Evolutionary conservation across 2,888 invertebrate genomes (phyloP), one percentile per base, ranked within the genome.

Genomic region (Ernsta delagoae): DNA sequence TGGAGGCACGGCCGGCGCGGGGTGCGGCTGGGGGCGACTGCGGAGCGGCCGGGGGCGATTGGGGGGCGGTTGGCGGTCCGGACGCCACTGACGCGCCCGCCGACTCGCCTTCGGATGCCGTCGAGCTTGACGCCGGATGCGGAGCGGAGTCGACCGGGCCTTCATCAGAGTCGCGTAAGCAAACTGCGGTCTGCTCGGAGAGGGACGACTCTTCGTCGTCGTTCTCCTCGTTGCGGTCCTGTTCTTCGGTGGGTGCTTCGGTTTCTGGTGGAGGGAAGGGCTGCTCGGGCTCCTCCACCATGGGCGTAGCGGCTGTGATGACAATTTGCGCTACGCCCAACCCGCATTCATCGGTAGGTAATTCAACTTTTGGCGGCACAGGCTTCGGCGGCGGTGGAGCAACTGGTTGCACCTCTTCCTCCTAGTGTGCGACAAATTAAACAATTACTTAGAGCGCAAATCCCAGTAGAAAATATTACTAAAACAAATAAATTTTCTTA

Each of bases 221-320:
- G 70, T 80, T 83, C 34, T 87, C 85, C n/a, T 83, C 85, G 48
- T 59, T 61, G 59, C 73, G 79, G 71, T 79, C 82, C 11, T 70
- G 76, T 70, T 84, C 81, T 5, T 80, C 82, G 16, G 67, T 31
- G 59, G 75, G 77, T 16, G 70, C 45, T 45, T 73, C 70, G 34
- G 64, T 6, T 50, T 79, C 71, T 48, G 75, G 57, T 4, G 96
- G 96, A 11, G 97, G 97, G 90, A 97, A 97, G 45, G 96, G 95
- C 82, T 95, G 96, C 76, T 97, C 97, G 53, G 97, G 95, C 82
- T 97, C 97, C 89, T 98, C 98, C 79, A 96, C 93, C 97, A 97
- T 97, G 57, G 98, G 98, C 56, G 98, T 98, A 74, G 98, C 98
- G 66, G 98, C 98, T 59, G 98, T 98, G 86, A 98, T 98, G 70